Conservation (phyloP, 2,797 vertebrate genomes). For the Dendrocincla tyrannina region DNA sequence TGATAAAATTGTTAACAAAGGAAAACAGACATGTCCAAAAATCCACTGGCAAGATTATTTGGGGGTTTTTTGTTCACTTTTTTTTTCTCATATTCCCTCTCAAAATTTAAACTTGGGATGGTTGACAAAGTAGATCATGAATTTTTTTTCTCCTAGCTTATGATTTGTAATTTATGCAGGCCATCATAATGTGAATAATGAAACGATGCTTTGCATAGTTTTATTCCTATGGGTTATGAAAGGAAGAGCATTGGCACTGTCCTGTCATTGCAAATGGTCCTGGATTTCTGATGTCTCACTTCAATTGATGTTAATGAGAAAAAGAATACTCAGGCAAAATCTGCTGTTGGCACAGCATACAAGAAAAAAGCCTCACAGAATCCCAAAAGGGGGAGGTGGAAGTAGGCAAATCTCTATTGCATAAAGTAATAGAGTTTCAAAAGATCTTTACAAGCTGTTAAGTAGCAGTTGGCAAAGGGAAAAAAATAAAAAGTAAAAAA, state of each 20-base stretch:
- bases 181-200: constrained; percentile 59
- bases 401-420: constrained; percentile 44
- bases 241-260: constrained; percentile 53
- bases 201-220: constrained; percentile 50
- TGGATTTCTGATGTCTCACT: constrained; percentile 65
- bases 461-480: constrained; percentile 10
- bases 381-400: constrained; percentile 47
- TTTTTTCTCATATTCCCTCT: not conserved
- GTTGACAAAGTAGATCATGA: not conserved
- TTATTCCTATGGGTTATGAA: constrained; percentile 61
- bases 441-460: constrained; percentile 57
- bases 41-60: not conserved
- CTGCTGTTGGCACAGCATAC: constrained; percentile 49
- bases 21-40: not conserved
- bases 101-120: not conserved
- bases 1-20: not conserved
- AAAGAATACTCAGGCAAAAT: constrained; percentile 53
- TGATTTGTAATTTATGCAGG: constrained; percentile 42
- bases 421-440: constrained; percentile 53
- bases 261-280: constrained; percentile 64
- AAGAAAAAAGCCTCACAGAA: constrained; percentile 38
- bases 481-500: not conserved
- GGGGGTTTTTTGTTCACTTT: not conserved
- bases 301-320: constrained; percentile 62
- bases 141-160: not conserved